phyloP scores from a whole-genome alignment of 1,140 invertebrate species.

The Drosophila serrata region DNA sequence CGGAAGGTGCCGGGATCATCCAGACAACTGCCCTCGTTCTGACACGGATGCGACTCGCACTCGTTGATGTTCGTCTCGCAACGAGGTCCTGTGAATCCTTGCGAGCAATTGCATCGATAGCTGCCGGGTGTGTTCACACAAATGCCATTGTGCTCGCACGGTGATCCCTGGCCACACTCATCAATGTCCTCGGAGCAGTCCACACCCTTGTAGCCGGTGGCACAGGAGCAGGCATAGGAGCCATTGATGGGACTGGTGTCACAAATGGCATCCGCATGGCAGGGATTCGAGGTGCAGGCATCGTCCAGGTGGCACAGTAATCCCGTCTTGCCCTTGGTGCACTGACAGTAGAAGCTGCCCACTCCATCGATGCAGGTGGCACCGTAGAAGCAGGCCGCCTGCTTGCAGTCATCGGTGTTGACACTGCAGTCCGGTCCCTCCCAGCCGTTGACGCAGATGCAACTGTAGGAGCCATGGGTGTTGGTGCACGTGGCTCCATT shows the following conservation, averaged over 20 bases:
- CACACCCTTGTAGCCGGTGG: conserved; percentile 94
- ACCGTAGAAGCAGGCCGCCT: conserved; percentile 97
- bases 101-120: conserved; percentile 96
- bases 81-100: conserved; percentile 95
- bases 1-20: conserved; percentile 97
- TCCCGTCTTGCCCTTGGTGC: conserved; percentile 97
- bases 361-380: conserved; percentile 98
- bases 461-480: conserved; percentile 94
- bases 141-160: conserved; percentile 96
- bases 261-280: conserved; percentile 96
- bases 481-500: conserved; percentile 98
- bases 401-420: conserved; percentile 97
- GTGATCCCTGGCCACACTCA: conserved; percentile 97
- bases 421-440: conserved; percentile 95
- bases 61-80: conserved; percentile 98
- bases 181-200: conserved; percentile 97
- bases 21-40: conserved; percentile 96
- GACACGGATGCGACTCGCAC: conserved; percentile 97
- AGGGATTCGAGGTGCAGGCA: conserved; percentile 98
- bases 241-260: conserved; percentile 98
- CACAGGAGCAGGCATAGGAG: conserved; percentile 97
- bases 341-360: conserved; percentile 97
- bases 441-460: conserved; percentile 99
- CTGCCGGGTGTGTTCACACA: conserved; percentile 98
- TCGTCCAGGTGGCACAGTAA: conserved; percentile 98